Evolutionary conservation across 1,140 invertebrate species (phyloP), one percentile per base, ranked within the genome.

Genomic region (Episyrphus balteatus): DNA sequence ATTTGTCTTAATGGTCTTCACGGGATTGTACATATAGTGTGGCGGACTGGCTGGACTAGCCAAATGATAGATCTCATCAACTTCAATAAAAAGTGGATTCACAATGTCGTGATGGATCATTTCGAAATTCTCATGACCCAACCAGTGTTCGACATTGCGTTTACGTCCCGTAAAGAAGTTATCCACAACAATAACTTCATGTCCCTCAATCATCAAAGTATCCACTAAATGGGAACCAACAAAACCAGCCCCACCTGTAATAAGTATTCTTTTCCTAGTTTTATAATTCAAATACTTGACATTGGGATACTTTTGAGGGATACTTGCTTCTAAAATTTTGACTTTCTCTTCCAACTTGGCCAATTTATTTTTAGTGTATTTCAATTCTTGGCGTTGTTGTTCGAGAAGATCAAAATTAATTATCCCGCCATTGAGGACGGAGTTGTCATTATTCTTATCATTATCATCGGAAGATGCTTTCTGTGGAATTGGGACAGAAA

Each of bases 1-100:
- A 69, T 99, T 99, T 2, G 96, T 99, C 70, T 99, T 99, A 47
- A 99, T 94, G 15, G 97, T 99, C 73, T 99, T 99, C 0, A 99
- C 95, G 32, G 96, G 96, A 77, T 99, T 99, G 57, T 92, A 86
- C 96, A 99, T 99, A 62, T 99, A 99, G 73, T 99, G 95, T 2
- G 93, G 93, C 39, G 97, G 97, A 58, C 92, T 96, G 5, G 97
- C 97, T 26, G 96, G 97, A 61, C 92, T 98, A 2, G 97, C 96
- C 54, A 99, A 74, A 71, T 99, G 96, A 72, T 99, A 99, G 62
- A 99, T 98, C 75, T 99, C 89, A 72, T 99, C 96, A 15, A 98
- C 79, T 78, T 99, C 97, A 51, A 98, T 85, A 72, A 91, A 98
- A 10, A 99, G 72, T 14, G 95, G 92, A 71, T 98, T 97, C 0